Evolutionary conservation across 2,888 invertebrate species (phyloP), one percentile per base, ranked within the genome.

Genomic region (Cheilosia urbana): DNA sequence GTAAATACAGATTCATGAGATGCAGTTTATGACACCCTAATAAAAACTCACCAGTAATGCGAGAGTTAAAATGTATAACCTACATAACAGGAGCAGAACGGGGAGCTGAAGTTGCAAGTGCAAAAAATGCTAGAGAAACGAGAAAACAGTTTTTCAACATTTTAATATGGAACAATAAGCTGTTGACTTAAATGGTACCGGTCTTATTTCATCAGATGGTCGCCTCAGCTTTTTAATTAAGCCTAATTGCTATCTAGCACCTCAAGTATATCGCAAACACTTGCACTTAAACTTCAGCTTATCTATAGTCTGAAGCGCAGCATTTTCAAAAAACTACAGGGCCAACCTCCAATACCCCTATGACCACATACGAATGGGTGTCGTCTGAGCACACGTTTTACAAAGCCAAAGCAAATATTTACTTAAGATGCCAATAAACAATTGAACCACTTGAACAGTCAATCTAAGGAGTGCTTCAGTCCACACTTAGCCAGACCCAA

Each of bases 41-140:
- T 4, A n/a, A 17, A 17, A 53, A n/a, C 60, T 65, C 11, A 82
- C 71, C 71, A 58, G 76, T 69, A n/a, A 30, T 47, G 4, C 81
- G 53, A n/a, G 65, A 51, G 17, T 40, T 77, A 7, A 58, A 34
- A 27, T 76, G 60, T 5, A 13, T 0, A 21, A 66, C 71, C 30
- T 82, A 65, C 7, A 55, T 58, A 0, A 45, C 2, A 0, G 58
- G 69, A 47, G 58, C 57, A 11, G 62, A 49, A 17, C n/a, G 68
- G 13, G 78, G 57, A 21, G 65, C 60, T n/a, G 71, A 60, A n/a
- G 53, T 51, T 21, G 58, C 40, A 15, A 66, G 6, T 0, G 66
- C 71, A 24, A 77, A 4, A 13, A 62, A 15, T 19, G 30, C 42
- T 3, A 82, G 11, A 21, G 60, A 55, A 24, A 82, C 15, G 5